Conservation (phyloP, 2,888 invertebrate genomes). For the Phengaris alcon region DNA sequence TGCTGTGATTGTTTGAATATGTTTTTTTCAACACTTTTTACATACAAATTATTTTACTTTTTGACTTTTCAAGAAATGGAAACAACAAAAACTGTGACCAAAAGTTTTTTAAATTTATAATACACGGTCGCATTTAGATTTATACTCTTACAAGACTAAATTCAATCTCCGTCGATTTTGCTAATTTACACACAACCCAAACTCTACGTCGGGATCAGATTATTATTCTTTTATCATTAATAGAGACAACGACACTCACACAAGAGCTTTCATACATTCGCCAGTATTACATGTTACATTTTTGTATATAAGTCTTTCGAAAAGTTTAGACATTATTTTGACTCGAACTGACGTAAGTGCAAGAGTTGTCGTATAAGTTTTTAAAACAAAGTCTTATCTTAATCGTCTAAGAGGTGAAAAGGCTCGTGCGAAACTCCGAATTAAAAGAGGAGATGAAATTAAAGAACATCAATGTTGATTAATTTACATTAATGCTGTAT, state of each 20-base stretch:
- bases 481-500: neutral
- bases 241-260: constrained; percentile 74
- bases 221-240: constrained; percentile 35
- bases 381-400: constrained; percentile 48
- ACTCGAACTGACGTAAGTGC: constrained; percentile 67
- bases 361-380: constrained; percentile 53
- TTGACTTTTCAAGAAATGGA: constrained; percentile 9
- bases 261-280: constrained; percentile 68
- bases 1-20: neutral
- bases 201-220: constrained; percentile 32
- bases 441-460: constrained; percentile 5
- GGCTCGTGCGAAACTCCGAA: constrained; percentile 15
- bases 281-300: constrained; percentile 48
- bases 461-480: constrained; percentile 19
- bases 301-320: constrained; percentile 41
- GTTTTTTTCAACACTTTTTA: neutral
- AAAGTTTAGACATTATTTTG: constrained; percentile 50
- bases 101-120: neutral
- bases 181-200: constrained; percentile 10
- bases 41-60: neutral
- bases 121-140: constrained; percentile 15
- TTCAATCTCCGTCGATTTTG: constrained; percentile 25
- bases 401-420: constrained; percentile 39
- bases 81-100: constrained; percentile 19
- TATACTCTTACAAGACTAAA: constrained; percentile 18